Evolutionary conservation across 2,113 vertebrate species (phyloP), one percentile per base, ranked within the genome.

Genomic region (Menidia beryllina): DNA sequence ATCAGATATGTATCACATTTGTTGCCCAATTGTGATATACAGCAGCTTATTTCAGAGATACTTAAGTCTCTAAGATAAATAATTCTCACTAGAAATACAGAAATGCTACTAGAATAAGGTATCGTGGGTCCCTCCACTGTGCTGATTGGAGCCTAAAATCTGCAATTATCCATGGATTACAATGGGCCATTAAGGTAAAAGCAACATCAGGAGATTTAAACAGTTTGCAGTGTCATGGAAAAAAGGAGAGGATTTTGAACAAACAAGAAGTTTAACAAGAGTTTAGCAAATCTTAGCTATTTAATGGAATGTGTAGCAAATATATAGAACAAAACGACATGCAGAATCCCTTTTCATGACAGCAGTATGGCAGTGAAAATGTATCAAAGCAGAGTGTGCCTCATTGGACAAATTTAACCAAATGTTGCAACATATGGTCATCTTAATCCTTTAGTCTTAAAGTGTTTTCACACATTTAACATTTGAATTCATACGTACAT

Each of bases 401-500:
- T 50, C 14, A 47, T 30, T 45, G 26, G 8, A 53, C 20, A 24
- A 21, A 43, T 49, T 30, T 10, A 2, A 21, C 38, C 27, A 6
- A 55, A 72, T 23, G 30, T 25, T 50, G 23, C 23, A 15, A 64
- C 14, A 50, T 14, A 8, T 47, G 14, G 23, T 49, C 36, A 15
- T 10, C 17, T 25, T n/a, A 20, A 3, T 38, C 45, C 13, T 49
- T 38, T 5, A 21, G 13, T 49, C 27, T 48, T 17, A 41, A 25
- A 1, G 12, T 36, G 0, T 41, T 45, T 57, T 47, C 5, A 6
- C 1, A 61, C 20, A 54, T n/a, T 53, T 53, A 17, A n/a, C 5
- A 50, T 76, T 70, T 63, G 60, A 52, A 69, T 52, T 41, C 4
- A 56, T 47, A 26, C 47, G 30, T 21, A 49, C 8, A 47, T 36